Evolutionary conservation across 2,113 vertebrate species (phyloP).

Genomic region (Brachirus orientalis): DNA sequence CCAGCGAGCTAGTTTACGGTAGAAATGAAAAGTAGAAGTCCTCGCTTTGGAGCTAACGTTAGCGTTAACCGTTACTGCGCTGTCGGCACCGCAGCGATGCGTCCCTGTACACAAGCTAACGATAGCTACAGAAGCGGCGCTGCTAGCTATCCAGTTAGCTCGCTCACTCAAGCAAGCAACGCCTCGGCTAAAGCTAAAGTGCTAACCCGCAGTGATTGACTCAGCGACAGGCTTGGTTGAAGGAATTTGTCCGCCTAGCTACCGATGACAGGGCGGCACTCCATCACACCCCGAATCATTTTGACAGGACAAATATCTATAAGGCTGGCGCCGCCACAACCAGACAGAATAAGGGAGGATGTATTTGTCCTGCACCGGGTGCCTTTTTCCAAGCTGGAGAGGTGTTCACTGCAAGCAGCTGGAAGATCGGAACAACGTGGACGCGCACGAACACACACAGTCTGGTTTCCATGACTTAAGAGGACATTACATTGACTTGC

Average conservation of each 20-base stretch:
- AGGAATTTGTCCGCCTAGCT: conserved; percentile 67
- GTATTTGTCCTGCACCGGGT: neutral
- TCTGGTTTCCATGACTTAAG: no score
- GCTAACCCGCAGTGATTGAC: conserved; percentile 67
- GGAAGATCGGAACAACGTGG: conserved; percentile 66
- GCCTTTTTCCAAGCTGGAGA: conserved; percentile 19
- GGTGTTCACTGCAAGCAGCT: conserved; percentile 44
- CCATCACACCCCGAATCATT: conserved; percentile 52
- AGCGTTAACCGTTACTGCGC: conserved; percentile 23
- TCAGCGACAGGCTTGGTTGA: conserved; percentile 40
- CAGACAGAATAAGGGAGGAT: neutral
- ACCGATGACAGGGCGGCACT: conserved; percentile 51
- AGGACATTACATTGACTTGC: no score
- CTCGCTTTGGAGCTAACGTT: conserved; percentile 11
- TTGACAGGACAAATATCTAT: conserved; percentile 29
- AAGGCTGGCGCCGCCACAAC: neutral
- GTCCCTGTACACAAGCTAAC: conserved; percentile 43
- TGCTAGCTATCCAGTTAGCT: conserved; percentile 36
- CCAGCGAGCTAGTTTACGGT: conserved; percentile 7
- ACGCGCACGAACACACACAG: conserved; percentile 23
- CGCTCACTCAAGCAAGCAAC: conserved; percentile 22
- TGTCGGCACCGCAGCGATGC: conserved; percentile 36
- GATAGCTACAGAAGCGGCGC: conserved; percentile 5
- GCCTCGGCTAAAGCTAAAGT: conserved; percentile 47
- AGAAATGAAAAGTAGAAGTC: neutral